Evolutionary conservation across 2,888 invertebrate species (phyloP), one percentile per base, ranked within the genome.

Genomic region (Caenorhabditis wallacei): DNA sequence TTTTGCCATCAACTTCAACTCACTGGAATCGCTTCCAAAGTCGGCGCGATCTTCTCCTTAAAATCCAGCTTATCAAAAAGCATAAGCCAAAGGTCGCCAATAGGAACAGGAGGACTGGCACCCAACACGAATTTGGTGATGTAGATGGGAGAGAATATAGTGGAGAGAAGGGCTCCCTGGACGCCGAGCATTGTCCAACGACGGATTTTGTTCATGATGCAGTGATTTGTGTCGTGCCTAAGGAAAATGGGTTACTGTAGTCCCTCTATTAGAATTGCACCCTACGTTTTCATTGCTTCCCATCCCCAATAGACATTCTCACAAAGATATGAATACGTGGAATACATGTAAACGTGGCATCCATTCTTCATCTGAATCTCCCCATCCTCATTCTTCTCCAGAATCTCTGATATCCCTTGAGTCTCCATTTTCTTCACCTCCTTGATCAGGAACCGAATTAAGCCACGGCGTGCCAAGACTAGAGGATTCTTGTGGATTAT

Each of bases 81-180:
- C 16, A 61, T 11, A 0, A 0, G 26, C 61, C 51, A 48, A 13
- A 76, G 18, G n/a, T 68, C 76, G 2, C 16, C n/a, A 2, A 51
- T 40, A 0, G 40, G 61, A 53, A 68, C 26, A 13, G 68, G 68
- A 1, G 76, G 68, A 10, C 40, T 20, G 5, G 68, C n/a, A 40
- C 76, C 76, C 10, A 68, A 22, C 13, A 76, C 61, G 43, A 76
- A 18, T 18, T 69, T 76, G 16, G 68, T 43, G 26, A 76, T 68
- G 61, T 51, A 51, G 22, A 85, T 75, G 18, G 94, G 93, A 91
- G 95, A 95, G 86, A 98, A 93, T 92, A 97, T 95, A 92, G 95
- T 91, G 53, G 92, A 90, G 57, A 93, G 89, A 59, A 94, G 89
- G 24, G 92, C 89, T 51, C 93, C 93, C 88, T 94, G 93, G n/a